Evolutionary conservation across 2,113 vertebrate genomes (phyloP).

Genomic region (Xenopus tropicalis): DNA sequence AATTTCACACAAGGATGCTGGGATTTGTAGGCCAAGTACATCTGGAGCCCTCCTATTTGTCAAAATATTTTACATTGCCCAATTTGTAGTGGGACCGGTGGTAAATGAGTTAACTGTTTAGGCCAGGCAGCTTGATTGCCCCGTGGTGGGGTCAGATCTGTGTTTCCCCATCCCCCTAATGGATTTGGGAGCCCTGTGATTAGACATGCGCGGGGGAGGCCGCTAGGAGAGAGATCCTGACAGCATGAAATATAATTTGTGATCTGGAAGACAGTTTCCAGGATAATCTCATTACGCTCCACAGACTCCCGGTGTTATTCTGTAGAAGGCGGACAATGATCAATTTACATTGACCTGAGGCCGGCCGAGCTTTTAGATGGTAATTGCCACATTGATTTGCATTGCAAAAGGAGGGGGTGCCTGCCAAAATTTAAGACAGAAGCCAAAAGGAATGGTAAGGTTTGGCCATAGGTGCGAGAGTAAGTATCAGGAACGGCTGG

Average conservation of each 20-base stretch:
- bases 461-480: slow-evolving; percentile 54
- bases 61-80: too few relatives aligned
- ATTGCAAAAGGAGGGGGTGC: slow-evolving; percentile 69
- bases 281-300: slow-evolving; percentile 82
- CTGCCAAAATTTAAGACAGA: slow-evolving; percentile 80
- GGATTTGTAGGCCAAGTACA: too few relatives aligned
- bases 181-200: slow-evolving; percentile 34
- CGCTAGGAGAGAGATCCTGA: slow-evolving; percentile 64
- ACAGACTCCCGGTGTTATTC: slow-evolving; percentile 80
- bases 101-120: too few relatives aligned
- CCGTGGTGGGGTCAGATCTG: too few relatives aligned
- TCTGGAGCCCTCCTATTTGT: too few relatives aligned
- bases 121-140: too few relatives aligned
- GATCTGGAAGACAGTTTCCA: slow-evolving; percentile 78
- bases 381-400: slow-evolving; percentile 85
- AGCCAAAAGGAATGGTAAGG: slow-evolving; percentile 73
- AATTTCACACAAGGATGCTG: too few relatives aligned
- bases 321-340: slow-evolving; percentile 82
- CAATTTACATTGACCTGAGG: slow-evolving; percentile 84
- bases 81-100: too few relatives aligned
- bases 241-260: slow-evolving; percentile 78
- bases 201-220: slow-evolving; percentile 59
- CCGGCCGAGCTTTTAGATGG: slow-evolving; percentile 81
- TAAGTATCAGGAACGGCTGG: too few relatives aligned
- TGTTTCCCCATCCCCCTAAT: too few relatives aligned